A percentile compares a stretch with the other conserved stretches of the same genome.
These are phyloP conservation scores for Parascotia fuliginaria DNA, from an alignment of 2,888 invertebrate genomes.

Conservation along the genomic window DNA sequence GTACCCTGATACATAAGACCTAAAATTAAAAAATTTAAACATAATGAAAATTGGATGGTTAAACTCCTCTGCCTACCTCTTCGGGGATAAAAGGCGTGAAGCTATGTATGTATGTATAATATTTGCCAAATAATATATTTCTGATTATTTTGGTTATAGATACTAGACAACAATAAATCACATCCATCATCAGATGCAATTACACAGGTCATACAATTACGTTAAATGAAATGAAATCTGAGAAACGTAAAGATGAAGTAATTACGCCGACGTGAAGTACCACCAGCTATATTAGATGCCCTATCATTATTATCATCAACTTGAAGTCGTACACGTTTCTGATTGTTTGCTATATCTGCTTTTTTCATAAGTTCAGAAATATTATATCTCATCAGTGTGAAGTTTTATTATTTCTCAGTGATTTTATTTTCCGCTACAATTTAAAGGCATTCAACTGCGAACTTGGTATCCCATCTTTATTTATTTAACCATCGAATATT, in stretches of 20 bases:
- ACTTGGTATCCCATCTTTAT: conserved; percentile 14
- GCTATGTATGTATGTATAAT: too few species aligned
- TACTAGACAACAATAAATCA: conserved; percentile 4
- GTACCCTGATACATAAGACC: too few species aligned
- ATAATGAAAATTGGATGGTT: too few species aligned
- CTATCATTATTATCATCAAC: too few species aligned
- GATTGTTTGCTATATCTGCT: too few species aligned
- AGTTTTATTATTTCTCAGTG: background rate
- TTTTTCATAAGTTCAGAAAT: background rate
- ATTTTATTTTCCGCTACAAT: conserved; percentile 7
- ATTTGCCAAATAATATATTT: background rate
- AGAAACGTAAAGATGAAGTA: conserved; percentile 14
- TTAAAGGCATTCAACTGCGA: conserved; percentile 15
- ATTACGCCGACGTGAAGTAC: too few species aligned
- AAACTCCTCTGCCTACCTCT: too few species aligned
- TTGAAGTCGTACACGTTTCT: too few species aligned
- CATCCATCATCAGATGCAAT: conserved; percentile 7
- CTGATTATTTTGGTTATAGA: conserved; percentile 9
- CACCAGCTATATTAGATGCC: too few species aligned
- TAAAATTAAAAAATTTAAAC: too few species aligned
- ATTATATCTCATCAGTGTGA: background rate
- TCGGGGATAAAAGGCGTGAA: too few species aligned
- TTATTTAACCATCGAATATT: conserved; percentile 23
- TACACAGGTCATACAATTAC: conserved; percentile 11
- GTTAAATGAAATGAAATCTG: conserved; percentile 14